Conservation (phyloP, 2,113 vertebrate genomes). For the Ancistrus triradiatus region DNA sequence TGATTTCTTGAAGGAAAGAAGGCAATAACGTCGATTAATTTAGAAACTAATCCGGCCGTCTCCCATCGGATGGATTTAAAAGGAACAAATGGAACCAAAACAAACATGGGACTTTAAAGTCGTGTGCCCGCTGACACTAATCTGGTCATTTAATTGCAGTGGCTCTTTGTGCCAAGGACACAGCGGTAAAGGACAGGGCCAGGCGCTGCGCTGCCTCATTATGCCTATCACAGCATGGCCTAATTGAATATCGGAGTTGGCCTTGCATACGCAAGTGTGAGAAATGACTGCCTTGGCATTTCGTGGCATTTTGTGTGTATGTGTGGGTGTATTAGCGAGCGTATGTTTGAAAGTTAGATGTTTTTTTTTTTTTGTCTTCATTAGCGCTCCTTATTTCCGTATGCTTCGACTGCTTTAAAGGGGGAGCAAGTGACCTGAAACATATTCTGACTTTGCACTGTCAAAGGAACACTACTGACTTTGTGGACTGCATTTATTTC, state of each 20-base stretch:
- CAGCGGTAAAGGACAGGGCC: constrained; percentile 23
- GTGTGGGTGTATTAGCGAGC: too few relatives aligned
- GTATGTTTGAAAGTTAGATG: too few relatives aligned
- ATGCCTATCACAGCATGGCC: constrained; percentile 44
- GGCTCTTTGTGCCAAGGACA: constrained; percentile 20
- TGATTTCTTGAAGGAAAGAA: too few relatives aligned
- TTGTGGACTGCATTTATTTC: too few relatives aligned
- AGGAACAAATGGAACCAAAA: constrained; percentile 31
- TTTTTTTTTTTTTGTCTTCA: too few relatives aligned
- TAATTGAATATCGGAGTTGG: constrained; percentile 46
- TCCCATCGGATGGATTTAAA: constrained; percentile 34
- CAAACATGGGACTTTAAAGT: constrained; percentile 35
- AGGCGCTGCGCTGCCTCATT: constrained; percentile 37
- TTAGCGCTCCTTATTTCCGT: too few relatives aligned
- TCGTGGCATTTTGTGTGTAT: constrained; percentile 21
- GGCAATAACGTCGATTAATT: too few relatives aligned
- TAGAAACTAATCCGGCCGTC: constrained; percentile 27
- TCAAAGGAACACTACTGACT: too few relatives aligned
- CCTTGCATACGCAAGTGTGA: constrained; percentile 37
- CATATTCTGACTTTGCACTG: too few relatives aligned
- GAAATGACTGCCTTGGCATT: constrained; percentile 43
- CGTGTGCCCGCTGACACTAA: constrained; percentile 32
- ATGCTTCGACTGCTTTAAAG: too few relatives aligned
- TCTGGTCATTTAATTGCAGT: constrained; percentile 35
- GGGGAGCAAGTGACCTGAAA: too few relatives aligned